Base-by-base conservation (phyloP, 1,140 invertebrate genomes). In the Adoxophyes honmai region DNA sequence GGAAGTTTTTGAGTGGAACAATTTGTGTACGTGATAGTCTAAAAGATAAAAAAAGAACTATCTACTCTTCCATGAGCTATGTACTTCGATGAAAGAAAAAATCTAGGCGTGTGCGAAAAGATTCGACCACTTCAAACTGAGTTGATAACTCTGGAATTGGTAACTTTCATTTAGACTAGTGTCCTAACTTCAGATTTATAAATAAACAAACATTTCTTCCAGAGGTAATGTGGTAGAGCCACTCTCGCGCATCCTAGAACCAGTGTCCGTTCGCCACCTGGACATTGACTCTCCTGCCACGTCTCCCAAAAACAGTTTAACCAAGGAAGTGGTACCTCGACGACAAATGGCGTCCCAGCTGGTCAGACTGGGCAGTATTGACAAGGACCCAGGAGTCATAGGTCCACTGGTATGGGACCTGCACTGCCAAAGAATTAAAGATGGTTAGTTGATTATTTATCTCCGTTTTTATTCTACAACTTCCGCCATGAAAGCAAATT, bases 331-430 rank as follows among this genome's bases (percentile, higher is more conserved):
- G 15, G 67, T 81, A 4, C 78, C 74, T 0, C 60, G 86, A 2
- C 60, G 81, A 48, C 81, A 82, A 65, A 86, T 86, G 76, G 60
- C 86, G 1, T 81, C 84, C 0, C 80, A 86, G 56, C 64, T 91
- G 13, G 88, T 89, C 0, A 66, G 92, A 13, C 87, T 92, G 34
- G 91, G 90, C 15, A 93, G 92, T 63, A 82, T 91, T 2, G 92
- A 92, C 3, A 92, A 92, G 65, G 95, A 96, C 89, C 94, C 95
- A 0, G 95, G 95, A n/a, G 93, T 95, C n/a, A 90, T 96, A 16
- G 94, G 95, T 0, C 95, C 95, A 0, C 85, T 95, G 38, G 94
- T 96, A 1, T 96, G 95, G 95, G 93, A 95, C 77, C 75, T 94
- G 42, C 94, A 94, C 71, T 82, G 85, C 56, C 88, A 88, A 59